Percentiles rank a stretch among this genome's conserved stretches.
Evolutionary conservation across 92 coral and sea anemone genomes (phyloP).

Genomic region (Isaurus tuberculatus): DNA sequence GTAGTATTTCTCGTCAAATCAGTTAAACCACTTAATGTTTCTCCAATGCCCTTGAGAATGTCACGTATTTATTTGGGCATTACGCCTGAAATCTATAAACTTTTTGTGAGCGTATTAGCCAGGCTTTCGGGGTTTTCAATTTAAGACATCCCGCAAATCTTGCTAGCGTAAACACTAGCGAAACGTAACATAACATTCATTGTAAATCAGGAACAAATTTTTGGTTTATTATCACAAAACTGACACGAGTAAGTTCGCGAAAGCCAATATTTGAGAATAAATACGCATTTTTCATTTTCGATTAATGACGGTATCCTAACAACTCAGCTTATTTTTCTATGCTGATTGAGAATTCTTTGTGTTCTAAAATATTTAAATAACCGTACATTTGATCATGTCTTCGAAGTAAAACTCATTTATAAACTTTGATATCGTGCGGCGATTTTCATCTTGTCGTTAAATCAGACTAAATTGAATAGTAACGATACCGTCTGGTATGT

Average conservation of each 20-base stretch:
- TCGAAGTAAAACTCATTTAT: constrained; percentile 42
- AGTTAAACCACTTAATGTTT: background rate
- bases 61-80: background rate
- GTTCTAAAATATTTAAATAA: constrained; percentile 14
- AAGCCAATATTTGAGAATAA: constrained; percentile 5
- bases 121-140: background rate
- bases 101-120: background rate
- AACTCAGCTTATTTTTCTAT: background rate
- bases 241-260: background rate
- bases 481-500: background rate
- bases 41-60: background rate
- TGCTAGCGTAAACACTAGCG: constrained; percentile 8
- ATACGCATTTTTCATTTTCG: background rate
- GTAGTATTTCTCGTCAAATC: no score
- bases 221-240: background rate
- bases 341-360: background rate
- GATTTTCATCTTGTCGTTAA: background rate
- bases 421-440: constrained; percentile 12
- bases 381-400: constrained; percentile 57
- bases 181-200: background rate
- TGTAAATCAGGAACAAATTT: background rate
- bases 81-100: background rate
- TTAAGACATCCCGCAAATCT: background rate
- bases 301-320: background rate
- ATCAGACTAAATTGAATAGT: constrained; percentile 22